Conservation (phyloP, 2,797 vertebrate genomes). For the Melanotaenia boesemani region DNA sequence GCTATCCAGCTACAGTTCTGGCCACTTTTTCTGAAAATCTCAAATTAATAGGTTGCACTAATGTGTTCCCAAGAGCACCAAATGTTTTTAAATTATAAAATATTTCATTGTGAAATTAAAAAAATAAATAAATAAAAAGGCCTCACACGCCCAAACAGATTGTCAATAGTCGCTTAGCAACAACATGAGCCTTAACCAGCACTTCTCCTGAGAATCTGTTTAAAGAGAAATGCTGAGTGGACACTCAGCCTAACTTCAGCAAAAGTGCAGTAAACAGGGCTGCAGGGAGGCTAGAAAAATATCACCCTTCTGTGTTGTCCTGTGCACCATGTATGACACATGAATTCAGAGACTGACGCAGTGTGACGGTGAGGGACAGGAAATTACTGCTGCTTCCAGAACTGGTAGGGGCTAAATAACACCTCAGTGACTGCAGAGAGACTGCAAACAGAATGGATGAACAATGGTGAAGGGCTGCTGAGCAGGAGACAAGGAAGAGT, state of each 20-base stretch:
- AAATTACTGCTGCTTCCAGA: slow-evolving; percentile 58
- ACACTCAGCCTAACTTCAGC: slow-evolving; percentile 48
- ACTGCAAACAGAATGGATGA: slow-evolving; percentile 51
- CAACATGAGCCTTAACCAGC: slow-evolving; percentile 50
- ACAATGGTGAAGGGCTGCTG: slow-evolving; percentile 58
- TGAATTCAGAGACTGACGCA: slow-evolving; percentile 58
- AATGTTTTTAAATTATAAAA: slow-evolving; percentile 43
- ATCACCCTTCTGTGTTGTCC: slow-evolving; percentile 38
- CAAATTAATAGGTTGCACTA: slow-evolving; percentile 27
- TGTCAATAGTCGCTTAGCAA: slow-evolving; percentile 69
- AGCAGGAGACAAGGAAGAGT: slow-evolving; percentile 59
- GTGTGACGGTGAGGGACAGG: slow-evolving; percentile 56
- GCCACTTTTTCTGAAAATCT: slow-evolving; percentile 21
- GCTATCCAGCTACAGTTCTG: slow-evolving; percentile 8
- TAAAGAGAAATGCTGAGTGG: slow-evolving; percentile 47
- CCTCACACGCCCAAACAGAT: slow-evolving; percentile 34
- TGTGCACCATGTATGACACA: slow-evolving; percentile 54
- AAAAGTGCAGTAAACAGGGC: slow-evolving; percentile 30
- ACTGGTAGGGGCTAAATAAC: slow-evolving; percentile 55
- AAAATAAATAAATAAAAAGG: slow-evolving; percentile 24
- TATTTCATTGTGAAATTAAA: slow-evolving; percentile 28
- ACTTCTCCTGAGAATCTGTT: slow-evolving; percentile 21
- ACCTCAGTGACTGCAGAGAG: slow-evolving; percentile 53
- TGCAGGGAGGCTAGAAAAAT: slow-evolving; percentile 39
- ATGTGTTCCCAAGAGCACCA: slow-evolving; percentile 25